Percentiles rank a stretch among this genome's conserved stretches.
phyloP scores from a whole-genome alignment of 2,113 vertebrate species.

The Antechinus flavipes region DNA sequence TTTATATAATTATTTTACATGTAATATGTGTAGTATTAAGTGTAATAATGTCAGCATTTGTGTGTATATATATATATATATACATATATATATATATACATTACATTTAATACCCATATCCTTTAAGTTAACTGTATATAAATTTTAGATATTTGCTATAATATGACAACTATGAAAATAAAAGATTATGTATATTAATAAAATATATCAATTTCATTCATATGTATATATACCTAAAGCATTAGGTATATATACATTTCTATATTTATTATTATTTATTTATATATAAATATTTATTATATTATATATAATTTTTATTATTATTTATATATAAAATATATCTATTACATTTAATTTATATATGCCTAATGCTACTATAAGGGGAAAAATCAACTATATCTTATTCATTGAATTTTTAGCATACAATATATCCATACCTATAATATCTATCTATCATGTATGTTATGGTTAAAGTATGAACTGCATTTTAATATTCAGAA shows the following conservation, averaged over 20 bases:
- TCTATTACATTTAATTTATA: background rate
- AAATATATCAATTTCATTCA: background rate
- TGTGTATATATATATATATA: no score
- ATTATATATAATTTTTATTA: background rate
- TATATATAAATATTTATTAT: no score
- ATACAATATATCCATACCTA: background rate
- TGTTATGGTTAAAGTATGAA: background rate
- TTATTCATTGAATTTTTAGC: background rate
- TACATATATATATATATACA: background rate
- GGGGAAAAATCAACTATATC: background rate
- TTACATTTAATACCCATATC: slow-evolving; percentile 22
- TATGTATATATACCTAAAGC: background rate
- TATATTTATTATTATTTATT: no score
- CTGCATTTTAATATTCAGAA: slow-evolving; percentile 18
- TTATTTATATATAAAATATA: background rate
- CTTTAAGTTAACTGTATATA: background rate
- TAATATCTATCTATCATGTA: background rate
- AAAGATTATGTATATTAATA: background rate
- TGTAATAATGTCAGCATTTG: background rate
- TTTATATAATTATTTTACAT: background rate
- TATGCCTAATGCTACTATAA: background rate
- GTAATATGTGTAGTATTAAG: background rate
- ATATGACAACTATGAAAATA: background rate
- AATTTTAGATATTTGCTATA: background rate
- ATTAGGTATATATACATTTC: no score